Percentiles rank a stretch among this genome's conserved stretches.
Conservation (phyloP, 2,888 invertebrate genomes). For the Mamestra brassicae region DNA sequence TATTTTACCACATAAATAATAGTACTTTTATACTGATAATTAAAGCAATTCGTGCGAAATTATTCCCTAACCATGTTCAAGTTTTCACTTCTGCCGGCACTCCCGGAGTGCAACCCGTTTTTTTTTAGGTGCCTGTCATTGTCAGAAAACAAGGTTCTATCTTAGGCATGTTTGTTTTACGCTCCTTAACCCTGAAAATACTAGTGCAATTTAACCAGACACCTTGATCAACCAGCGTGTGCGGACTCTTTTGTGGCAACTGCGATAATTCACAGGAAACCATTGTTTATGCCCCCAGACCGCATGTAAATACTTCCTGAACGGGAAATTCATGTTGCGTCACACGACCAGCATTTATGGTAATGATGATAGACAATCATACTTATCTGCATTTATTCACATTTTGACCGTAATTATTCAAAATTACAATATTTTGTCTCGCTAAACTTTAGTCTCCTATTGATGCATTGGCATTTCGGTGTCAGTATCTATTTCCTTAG, state of each 20-base stretch:
- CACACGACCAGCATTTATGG: conserved; percentile 18
- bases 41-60: no score
- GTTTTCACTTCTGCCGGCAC: no score
- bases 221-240: not conserved
- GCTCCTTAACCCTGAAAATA: not conserved
- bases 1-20: no score
- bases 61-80: no score
- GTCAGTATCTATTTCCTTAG: not conserved
- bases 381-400: conserved; percentile 24
- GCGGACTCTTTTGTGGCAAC: conserved; percentile 4
- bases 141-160: not conserved
- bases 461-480: not conserved
- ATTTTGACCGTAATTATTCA: conserved; percentile 3
- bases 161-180: not conserved
- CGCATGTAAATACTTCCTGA: conserved; percentile 41
- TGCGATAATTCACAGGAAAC: conserved; percentile 28
- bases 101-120: not conserved
- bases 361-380: conserved; percentile 34
- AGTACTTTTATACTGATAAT: no score
- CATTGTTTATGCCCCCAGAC: conserved; percentile 14
- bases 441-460: not conserved
- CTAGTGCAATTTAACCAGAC: not conserved
- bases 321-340: conserved; percentile 7
- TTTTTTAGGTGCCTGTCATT: not conserved
- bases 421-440: conserved; percentile 11